These are phyloP conservation scores for Osmerus mordax DNA, from an alignment of 2,113 vertebrate genomes.

Conservation along the genomic window DNA sequence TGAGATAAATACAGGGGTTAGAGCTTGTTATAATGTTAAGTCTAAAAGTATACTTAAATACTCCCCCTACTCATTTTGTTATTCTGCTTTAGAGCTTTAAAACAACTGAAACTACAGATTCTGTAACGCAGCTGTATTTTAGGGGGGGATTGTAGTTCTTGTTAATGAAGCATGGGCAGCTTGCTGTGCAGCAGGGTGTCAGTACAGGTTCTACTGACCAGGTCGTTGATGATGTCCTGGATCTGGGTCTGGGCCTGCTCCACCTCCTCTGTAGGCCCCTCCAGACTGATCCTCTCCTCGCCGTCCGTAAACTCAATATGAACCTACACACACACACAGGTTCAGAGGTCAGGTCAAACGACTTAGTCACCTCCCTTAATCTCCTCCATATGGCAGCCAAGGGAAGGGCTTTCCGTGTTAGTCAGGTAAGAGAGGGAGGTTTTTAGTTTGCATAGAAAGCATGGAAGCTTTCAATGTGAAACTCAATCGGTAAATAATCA, in stretches of 20 bases:
- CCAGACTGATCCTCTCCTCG: slow-evolving; percentile 76
- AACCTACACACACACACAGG: slow-evolving; percentile 58
- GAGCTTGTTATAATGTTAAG: no score
- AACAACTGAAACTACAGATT: no score
- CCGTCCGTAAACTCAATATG: slow-evolving; percentile 80
- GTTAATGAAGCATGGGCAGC: background rate
- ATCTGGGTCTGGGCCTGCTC: slow-evolving; percentile 75
- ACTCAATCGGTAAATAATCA: no score
- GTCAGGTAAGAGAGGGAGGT: no score
- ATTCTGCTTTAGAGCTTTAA: no score
- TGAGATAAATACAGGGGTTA: no score
- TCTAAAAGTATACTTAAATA: no score
- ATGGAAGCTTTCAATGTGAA: background rate
- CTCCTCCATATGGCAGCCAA: slow-evolving; percentile 1
- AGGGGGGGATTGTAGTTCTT: background rate
- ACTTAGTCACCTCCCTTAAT: background rate
- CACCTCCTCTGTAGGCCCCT: slow-evolving; percentile 75
- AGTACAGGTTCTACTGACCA: slow-evolving; percentile 54
- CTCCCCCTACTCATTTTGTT: no score
- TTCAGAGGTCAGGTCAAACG: background rate
- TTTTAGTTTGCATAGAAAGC: background rate
- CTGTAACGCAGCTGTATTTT: no score
- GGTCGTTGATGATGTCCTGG: slow-evolving; percentile 75
- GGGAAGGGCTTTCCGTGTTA: slow-evolving; percentile 4
- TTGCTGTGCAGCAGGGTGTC: background rate